phyloP scores from a whole-genome alignment of 2,797 vertebrate genomes.

The Glossophaga mutica region DNA sequence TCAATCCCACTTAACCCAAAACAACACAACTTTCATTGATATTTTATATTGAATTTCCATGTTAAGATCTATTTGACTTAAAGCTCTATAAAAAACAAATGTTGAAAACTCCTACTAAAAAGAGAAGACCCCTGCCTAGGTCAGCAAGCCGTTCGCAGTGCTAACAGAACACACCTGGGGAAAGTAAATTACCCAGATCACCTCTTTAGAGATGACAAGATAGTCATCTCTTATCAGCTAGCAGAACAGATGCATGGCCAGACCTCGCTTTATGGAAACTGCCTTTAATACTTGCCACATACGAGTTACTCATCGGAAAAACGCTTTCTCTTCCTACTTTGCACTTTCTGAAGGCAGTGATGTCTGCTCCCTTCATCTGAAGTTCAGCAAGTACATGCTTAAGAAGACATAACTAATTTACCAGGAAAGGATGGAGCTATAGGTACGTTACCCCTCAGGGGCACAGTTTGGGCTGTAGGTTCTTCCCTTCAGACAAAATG shows the following conservation, averaged over 20 bases:
- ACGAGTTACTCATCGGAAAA: neutral
- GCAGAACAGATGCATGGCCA: neutral
- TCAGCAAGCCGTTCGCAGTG: neutral
- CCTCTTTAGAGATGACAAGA: neutral
- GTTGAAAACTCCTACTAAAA: neutral
- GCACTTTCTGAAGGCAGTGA: neutral
- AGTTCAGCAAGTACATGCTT: constrained; percentile 51
- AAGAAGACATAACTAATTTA: constrained; percentile 64
- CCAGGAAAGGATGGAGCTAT: constrained; percentile 62
- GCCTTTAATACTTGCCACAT: neutral
- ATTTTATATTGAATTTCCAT: neutral
- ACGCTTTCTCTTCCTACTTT: neutral
- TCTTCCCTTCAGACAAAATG: constrained; percentile 60
- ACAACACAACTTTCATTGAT: neutral
- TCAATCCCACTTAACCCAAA: neutral
- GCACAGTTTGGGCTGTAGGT: constrained; percentile 33
- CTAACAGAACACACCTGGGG: neutral
- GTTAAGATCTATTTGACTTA: neutral
- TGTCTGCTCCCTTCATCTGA: constrained; percentile 32
- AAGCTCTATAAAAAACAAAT: neutral
- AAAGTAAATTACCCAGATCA: neutral
- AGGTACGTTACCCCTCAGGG: constrained; percentile 44
- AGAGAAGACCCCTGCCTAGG: neutral
- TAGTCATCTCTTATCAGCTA: neutral
- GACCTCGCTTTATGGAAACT: neutral